Evolutionary conservation across 2,888 invertebrate species (phyloP).

Genomic region (Apoderus coryli): DNA sequence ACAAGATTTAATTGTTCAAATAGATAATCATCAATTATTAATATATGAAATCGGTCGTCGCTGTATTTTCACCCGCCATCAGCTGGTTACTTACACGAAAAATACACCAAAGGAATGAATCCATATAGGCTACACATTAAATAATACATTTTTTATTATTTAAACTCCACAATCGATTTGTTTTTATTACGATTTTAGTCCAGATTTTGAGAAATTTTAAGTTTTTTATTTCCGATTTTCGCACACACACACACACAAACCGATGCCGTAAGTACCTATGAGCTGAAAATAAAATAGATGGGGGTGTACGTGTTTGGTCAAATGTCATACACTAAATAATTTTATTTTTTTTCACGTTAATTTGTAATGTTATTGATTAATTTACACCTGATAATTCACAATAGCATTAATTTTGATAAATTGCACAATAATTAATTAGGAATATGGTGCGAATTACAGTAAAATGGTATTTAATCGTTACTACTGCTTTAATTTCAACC

Average conservation of each 20-base stretch:
- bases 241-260: constrained; percentile 41
- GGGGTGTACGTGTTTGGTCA: constrained; percentile 30
- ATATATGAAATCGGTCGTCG: no score
- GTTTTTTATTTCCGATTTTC: constrained; percentile 43
- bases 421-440: no score
- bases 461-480: no score
- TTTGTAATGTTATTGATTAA: no score
- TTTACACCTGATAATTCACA: no score
- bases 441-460: no score
- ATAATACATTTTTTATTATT: constrained; percentile 38
- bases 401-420: no score
- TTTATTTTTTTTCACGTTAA: no score
- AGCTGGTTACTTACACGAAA: constrained; percentile 34
- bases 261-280: constrained; percentile 53
- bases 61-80: constrained; percentile 36
- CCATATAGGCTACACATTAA: constrained; percentile 35
- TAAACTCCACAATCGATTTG: constrained; percentile 32
- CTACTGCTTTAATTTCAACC: no score
- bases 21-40: no score
- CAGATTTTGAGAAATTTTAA: constrained; percentile 16
- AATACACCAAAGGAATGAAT: constrained; percentile 41
- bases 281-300: constrained; percentile 60
- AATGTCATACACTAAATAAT: no score
- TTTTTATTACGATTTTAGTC: constrained; percentile 31
- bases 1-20: no score